These are phyloP conservation scores for Dromas ardeola DNA, from an alignment of 2,113 vertebrate species.

Conservation along the genomic window DNA sequence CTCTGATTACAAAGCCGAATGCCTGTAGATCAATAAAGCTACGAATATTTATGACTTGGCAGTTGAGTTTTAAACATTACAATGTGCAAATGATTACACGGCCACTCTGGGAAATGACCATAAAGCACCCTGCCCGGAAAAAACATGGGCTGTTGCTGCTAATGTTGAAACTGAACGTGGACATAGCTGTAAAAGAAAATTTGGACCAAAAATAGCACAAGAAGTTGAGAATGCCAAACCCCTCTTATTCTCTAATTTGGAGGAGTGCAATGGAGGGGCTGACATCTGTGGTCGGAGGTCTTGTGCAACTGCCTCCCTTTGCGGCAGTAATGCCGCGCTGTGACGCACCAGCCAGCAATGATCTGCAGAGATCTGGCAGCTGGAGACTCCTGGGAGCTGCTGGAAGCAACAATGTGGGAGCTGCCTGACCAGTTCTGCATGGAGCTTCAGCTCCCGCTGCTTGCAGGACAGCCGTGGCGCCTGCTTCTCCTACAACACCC, in stretches of 20 bases:
- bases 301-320: not conserved
- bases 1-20: constrained; percentile 55
- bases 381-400: not conserved
- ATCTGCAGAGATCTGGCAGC: not conserved
- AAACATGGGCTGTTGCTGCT: not conserved
- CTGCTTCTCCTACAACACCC: not conserved
- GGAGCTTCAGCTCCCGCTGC: not conserved
- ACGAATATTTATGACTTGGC: constrained; percentile 44
- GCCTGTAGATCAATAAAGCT: constrained; percentile 41
- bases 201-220: not conserved
- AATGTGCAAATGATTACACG: constrained; percentile 44
- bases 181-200: not conserved
- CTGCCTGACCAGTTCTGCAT: not conserved
- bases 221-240: not conserved
- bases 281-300: not conserved
- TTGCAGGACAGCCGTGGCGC: not conserved
- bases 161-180: not conserved
- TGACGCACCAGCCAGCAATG: not conserved
- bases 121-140: not conserved
- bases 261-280: not conserved
- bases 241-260: not conserved
- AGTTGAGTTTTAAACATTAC: constrained; percentile 38
- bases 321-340: not conserved
- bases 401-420: not conserved
- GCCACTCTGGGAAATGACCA: constrained; percentile 2